These are phyloP conservation scores for Archivesica marissinica DNA, from an alignment of 1,140 invertebrate species.

Conservation along the genomic window DNA sequence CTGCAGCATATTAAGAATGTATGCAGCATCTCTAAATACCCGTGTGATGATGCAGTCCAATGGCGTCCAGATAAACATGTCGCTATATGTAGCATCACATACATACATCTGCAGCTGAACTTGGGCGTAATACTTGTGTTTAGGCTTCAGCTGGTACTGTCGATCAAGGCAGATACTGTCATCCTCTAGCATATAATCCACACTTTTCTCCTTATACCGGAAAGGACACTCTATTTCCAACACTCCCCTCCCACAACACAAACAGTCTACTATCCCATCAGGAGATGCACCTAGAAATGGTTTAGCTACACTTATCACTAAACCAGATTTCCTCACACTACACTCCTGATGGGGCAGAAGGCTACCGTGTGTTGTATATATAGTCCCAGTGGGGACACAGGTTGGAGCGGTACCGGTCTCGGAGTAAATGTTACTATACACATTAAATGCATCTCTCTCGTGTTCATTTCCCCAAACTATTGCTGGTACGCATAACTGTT, in stretches of 20 bases:
- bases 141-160: conserved; percentile 4
- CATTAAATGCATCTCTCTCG: background rate
- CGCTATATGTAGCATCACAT: conserved; percentile 7
- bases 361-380: no score
- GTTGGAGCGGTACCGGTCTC: no score
- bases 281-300: conserved; percentile 33
- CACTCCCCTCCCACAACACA: conserved; percentile 16
- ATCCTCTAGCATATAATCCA: background rate
- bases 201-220: background rate
- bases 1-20: background rate
- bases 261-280: conserved; percentile 26
- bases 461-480: conserved; percentile 17
- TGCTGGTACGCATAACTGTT: background rate
- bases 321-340: no score
- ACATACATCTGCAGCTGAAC: conserved; percentile 56
- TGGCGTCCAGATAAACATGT: conserved; percentile 35
- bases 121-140: conserved; percentile 51
- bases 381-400: no score
- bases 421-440: no score
- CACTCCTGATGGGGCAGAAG: no score
- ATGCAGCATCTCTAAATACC: background rate
- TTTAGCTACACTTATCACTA: no score
- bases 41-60: background rate
- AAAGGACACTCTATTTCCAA: conserved; percentile 47
- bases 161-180: background rate